Percentiles rank a stretch among this genome's conserved stretches.
Conservation (phyloP, 2,797 vertebrate genomes). For the Microhierax caerulescens region DNA sequence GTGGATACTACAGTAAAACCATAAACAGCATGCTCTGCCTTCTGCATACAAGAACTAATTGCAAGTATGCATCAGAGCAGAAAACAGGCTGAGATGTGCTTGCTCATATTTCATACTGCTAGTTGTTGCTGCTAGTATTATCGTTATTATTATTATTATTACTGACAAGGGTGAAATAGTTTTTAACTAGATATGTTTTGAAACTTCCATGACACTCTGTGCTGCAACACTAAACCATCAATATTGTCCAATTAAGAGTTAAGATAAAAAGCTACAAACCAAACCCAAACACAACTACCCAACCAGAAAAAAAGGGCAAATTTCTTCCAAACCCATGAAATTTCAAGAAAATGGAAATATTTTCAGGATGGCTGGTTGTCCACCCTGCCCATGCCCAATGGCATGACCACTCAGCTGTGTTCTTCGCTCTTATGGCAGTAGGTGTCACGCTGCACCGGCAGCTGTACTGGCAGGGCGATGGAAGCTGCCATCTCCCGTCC, state of each 20-base stretch:
- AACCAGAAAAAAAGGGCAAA: neutral
- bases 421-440: neutral
- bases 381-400: rapidly evolving
- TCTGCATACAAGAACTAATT: neutral
- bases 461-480: no score
- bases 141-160: neutral
- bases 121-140: neutral
- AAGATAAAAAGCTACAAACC: neutral
- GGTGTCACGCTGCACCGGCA: rapidly evolving
- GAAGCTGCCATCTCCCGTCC: neutral
- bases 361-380: neutral
- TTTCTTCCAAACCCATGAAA: neutral
- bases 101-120: neutral
- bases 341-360: neutral
- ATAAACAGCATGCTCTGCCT: neutral
- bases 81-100: neutral
- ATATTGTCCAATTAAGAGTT: neutral
- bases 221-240: neutral
- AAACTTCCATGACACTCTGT: neutral
- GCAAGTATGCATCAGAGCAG: neutral
- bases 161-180: neutral
- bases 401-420: rapidly evolving
- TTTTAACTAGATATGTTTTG: neutral
- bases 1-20: slow-evolving; percentile 12
- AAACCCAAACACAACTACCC: neutral